phyloP scores from a whole-genome alignment of 2,797 vertebrate genomes.

The Tangara arthus region DNA sequence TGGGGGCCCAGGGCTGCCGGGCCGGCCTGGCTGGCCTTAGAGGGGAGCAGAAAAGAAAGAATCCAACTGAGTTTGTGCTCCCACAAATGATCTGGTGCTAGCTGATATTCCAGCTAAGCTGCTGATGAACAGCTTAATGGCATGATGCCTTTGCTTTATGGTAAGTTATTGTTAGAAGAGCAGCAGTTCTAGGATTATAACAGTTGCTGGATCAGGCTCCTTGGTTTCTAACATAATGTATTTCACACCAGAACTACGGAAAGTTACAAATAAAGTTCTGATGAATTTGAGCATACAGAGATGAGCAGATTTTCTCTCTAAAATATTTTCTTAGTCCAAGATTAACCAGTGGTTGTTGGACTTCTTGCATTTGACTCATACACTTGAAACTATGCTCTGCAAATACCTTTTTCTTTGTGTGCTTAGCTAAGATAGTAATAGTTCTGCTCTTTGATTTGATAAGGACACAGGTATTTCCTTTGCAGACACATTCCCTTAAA shows the following conservation, averaged over 20 bases:
- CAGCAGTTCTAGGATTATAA: neutral
- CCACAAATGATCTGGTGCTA: neutral
- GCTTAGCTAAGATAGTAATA: neutral
- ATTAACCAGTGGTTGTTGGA: neutral
- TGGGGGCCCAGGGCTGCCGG: slow-evolving; percentile 80
- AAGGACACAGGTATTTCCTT: neutral
- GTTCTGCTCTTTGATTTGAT: neutral
- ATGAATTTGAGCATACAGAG: neutral
- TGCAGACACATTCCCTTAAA: neutral
- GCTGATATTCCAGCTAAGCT: neutral
- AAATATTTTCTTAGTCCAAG: neutral
- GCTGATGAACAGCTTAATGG: neutral
- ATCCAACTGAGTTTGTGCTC: neutral
- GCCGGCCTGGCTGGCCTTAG: slow-evolving; percentile 77
- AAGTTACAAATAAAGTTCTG: neutral
- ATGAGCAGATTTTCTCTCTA: neutral
- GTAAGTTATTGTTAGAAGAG: neutral
- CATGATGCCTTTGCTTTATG: neutral
- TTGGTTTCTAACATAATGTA: neutral
- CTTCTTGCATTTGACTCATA: neutral
- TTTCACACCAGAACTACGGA: neutral
- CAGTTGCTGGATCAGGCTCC: neutral
- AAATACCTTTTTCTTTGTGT: neutral
- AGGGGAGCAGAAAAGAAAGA: neutral
- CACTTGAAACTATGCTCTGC: neutral